Evolutionary conservation across 2,113 vertebrate species (phyloP).

Genomic region (Gopherus evgoodei): DNA sequence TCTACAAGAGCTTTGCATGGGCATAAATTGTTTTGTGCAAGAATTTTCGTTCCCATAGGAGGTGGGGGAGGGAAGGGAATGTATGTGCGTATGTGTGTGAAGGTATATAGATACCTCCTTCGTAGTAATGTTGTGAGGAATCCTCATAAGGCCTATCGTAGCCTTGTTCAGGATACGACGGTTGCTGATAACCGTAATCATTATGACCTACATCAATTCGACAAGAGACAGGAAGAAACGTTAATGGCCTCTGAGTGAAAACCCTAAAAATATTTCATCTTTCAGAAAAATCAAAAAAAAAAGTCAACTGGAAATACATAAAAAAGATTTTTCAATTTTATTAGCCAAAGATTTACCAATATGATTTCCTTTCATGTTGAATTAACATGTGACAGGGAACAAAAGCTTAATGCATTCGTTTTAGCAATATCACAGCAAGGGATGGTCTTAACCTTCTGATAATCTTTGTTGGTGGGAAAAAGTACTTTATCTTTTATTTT

Average conservation of each 20-base stretch:
- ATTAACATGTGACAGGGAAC: constrained; percentile 75
- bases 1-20: constrained; percentile 82
- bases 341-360: constrained; percentile 80
- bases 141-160: constrained; percentile 93
- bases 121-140: constrained; percentile 92
- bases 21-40: constrained; percentile 75
- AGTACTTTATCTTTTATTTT: constrained; percentile 73
- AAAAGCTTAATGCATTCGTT: constrained; percentile 75
- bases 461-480: constrained; percentile 54
- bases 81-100: constrained; percentile 82
- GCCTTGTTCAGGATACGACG: constrained; percentile 93
- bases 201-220: constrained; percentile 93
- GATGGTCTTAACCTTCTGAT: constrained; percentile 73
- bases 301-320: constrained; percentile 83
- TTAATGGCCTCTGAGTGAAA: constrained; percentile 89
- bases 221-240: constrained; percentile 92
- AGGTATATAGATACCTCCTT: constrained; percentile 93
- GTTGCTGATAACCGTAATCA: constrained; percentile 93
- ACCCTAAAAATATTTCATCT: constrained; percentile 82
- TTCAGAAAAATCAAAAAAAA: constrained; percentile 82
- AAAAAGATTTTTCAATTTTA: constrained; percentile 80
- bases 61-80: constrained; percentile 75
- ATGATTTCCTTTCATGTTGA: constrained; percentile 76
- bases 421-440: constrained; percentile 75
- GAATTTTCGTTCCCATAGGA: constrained; percentile 64